Conservation (phyloP, 2,888 invertebrate species). For the Drosophila sordidapex region DNA sequence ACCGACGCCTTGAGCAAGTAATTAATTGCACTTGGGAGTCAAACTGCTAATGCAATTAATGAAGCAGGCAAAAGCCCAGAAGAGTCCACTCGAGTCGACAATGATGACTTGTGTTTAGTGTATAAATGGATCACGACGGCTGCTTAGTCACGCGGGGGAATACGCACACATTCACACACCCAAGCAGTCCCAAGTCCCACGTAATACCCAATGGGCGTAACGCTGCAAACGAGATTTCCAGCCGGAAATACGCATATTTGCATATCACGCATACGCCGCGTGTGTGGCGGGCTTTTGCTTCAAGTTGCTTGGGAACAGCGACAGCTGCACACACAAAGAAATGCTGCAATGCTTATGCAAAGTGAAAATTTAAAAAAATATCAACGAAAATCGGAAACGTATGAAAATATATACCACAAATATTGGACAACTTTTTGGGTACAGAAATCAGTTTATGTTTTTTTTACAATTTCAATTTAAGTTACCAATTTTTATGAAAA, state of each 20-base stretch:
- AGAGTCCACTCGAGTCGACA: slow-evolving; percentile 23
- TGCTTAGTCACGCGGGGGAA: slow-evolving; percentile 27
- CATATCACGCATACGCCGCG: slow-evolving; percentile 58
- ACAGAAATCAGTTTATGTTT: slow-evolving; percentile 7
- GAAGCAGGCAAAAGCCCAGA: slow-evolving; percentile 28
- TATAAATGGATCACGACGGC: slow-evolving; percentile 33
- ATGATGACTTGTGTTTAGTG: slow-evolving; percentile 29
- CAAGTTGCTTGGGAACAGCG: slow-evolving; percentile 23
- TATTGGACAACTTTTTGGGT: neutral
- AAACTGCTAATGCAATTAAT: slow-evolving; percentile 33
- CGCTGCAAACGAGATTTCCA: slow-evolving; percentile 6
- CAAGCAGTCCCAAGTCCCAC: neutral
- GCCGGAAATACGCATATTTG: slow-evolving; percentile 26
- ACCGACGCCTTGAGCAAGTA: slow-evolving; percentile 15
- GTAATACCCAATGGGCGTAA: neutral
- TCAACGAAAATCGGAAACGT: neutral
- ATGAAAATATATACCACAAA: slow-evolving; percentile 16
- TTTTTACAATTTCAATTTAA: slow-evolving; percentile 3
- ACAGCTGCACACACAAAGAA: slow-evolving; percentile 34
- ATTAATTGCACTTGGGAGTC: slow-evolving; percentile 38
- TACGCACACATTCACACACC: neutral
- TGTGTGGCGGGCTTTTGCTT: neutral
- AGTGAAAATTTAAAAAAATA: slow-evolving; percentile 34
- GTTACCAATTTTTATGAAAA: slow-evolving; percentile 41
- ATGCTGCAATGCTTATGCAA: slow-evolving; percentile 46